Base-by-base conservation (phyloP, 1,140 invertebrate genomes). In the Aplysia californica region DNA sequence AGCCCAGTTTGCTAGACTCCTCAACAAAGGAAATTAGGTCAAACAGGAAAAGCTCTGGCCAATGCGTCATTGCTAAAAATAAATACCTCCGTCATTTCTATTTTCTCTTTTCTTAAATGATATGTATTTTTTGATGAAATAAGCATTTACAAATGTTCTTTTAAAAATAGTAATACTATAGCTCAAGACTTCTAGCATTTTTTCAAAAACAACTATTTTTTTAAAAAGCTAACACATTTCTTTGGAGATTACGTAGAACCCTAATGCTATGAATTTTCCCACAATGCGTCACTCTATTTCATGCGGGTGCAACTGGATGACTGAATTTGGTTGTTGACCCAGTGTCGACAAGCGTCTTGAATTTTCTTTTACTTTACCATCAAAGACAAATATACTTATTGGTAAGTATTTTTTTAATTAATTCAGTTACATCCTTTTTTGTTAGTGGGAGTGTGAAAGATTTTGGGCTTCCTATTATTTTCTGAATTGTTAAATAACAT, bases 11-110 rank as follows among this genome's bases (percentile, higher is more conserved):
- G n/a, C n/a, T n/a, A n/a, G n/a, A n/a, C n/a, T n/a, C n/a, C n/a
- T n/a, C n/a, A n/a, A n/a, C n/a, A n/a, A n/a, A n/a, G n/a, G n/a
- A n/a, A n/a, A n/a, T n/a, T n/a, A n/a, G n/a, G n/a, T n/a, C n/a
- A n/a, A n/a, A n/a, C n/a, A n/a, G n/a, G n/a, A n/a, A n/a, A n/a
- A n/a, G n/a, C n/a, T n/a, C n/a, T n/a, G n/a, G n/a, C n/a, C 67
- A 39, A 15, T 10, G 20, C 26, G 6, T 64, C 41, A 75, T 33
- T 44, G 1, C 33, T 68, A 67, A 59, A 70, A 71, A 72, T 76
- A 73, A 61, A 66, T 36, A 23, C 71, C 76, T 26, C 69, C 71
- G 61, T 36, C 58, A 74, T 83, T 77, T 23, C 78, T 75, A 58
- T 77, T 75, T 38, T 71, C 56, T 20, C 66, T 56, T 10, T 18